Evolutionary conservation across 2,888 invertebrate genomes (phyloP).

Genomic region (Epinotia brunnichana): DNA sequence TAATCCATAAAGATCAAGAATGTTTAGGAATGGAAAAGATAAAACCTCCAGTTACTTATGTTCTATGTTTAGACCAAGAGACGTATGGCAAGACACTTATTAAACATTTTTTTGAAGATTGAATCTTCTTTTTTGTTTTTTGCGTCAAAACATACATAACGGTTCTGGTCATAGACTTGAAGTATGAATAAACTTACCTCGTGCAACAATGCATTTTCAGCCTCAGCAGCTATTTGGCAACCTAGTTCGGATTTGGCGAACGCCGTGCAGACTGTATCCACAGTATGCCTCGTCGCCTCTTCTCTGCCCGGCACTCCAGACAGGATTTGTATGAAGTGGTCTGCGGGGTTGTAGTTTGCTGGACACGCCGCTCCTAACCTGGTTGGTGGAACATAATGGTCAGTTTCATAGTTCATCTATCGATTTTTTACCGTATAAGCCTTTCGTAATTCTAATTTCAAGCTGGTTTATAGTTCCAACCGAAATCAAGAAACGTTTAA

Average conservation of each 20-base stretch:
- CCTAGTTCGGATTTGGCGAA: slow-evolving; percentile 87
- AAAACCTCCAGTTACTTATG: too few relatives aligned
- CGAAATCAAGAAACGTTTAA: too few relatives aligned
- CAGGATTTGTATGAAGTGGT: slow-evolving; percentile 95
- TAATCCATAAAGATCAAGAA: too few relatives aligned
- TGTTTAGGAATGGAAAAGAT: too few relatives aligned
- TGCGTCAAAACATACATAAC: too few relatives aligned
- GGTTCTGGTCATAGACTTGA: background rate
- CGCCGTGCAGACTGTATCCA: slow-evolving; percentile 90
- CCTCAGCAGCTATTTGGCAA: slow-evolving; percentile 83
- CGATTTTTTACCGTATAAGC: background rate
- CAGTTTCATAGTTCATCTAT: background rate
- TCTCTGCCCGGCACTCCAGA: slow-evolving; percentile 94
- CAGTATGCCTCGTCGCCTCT: slow-evolving; percentile 89
- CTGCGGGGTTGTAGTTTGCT: slow-evolving; percentile 96
- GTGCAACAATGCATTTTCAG: slow-evolving; percentile 76
- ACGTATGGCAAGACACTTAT: background rate
- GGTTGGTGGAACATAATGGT: slow-evolving; percentile 1
- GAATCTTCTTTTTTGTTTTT: too few relatives aligned
- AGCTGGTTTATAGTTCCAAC: too few relatives aligned
- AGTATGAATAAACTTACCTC: slow-evolving; percentile 65
- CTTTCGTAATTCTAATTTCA: background rate
- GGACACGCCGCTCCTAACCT: slow-evolving; percentile 93
- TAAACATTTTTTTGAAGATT: too few relatives aligned
- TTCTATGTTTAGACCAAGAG: background rate